Conservation (phyloP, 2,113 vertebrate genomes). For the Naja naja region DNA sequence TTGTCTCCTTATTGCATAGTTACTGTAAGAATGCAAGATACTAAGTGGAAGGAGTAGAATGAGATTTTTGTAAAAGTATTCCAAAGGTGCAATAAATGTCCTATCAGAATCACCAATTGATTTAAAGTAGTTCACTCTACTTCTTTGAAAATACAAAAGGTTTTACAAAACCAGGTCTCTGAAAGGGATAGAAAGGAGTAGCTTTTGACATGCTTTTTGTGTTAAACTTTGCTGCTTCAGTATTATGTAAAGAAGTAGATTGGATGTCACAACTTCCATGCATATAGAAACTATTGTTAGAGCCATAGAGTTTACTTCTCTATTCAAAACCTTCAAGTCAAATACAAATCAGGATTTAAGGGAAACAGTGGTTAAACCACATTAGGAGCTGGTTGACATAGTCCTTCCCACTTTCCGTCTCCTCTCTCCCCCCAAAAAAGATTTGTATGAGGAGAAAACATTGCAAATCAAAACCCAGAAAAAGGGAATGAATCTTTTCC, state of each 20-base stretch:
- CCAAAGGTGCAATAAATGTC: neutral
- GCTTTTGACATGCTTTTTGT: neutral
- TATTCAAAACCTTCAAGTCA: neutral
- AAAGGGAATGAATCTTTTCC: too few species aligned
- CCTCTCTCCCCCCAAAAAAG: neutral
- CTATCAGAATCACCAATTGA: neutral
- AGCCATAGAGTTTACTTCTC: neutral
- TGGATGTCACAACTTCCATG: neutral
- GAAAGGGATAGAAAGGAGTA: neutral
- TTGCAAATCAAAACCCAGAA: too few species aligned
- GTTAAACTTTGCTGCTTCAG: neutral
- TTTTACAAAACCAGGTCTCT: neutral
- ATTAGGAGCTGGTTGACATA: neutral
- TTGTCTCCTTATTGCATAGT: neutral
- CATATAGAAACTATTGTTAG: neutral
- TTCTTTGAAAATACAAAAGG: neutral
- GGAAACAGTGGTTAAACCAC: neutral
- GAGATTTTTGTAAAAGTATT: neutral
- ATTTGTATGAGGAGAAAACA: too few species aligned
- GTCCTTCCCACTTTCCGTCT: rapidly evolving
- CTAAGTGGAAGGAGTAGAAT: neutral
- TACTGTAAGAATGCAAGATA: neutral
- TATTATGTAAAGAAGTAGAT: neutral
- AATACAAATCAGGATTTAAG: neutral
- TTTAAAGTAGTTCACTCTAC: neutral